phyloP scores from a whole-genome alignment of 1,140 invertebrate genomes.

The Idris sp. region DNA sequence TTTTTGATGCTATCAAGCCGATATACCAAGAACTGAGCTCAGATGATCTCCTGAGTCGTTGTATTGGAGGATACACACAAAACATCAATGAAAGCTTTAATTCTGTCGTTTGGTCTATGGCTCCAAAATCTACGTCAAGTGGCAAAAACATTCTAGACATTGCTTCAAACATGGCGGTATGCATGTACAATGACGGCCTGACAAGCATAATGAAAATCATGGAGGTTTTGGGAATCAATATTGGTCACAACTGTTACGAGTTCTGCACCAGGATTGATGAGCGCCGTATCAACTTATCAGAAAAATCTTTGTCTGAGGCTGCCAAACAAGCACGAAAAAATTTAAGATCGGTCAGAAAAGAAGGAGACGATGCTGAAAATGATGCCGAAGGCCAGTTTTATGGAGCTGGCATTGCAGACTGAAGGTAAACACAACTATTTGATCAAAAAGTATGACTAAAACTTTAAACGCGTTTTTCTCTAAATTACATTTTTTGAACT shows the following conservation, averaged over 20 bases:
- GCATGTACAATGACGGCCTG: not conserved
- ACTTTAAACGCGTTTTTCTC: slow-evolving; percentile 1
- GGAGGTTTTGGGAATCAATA: not conserved
- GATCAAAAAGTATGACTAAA: not conserved
- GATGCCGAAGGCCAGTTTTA: not conserved
- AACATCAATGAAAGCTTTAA: not conserved
- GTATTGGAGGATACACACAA: not conserved
- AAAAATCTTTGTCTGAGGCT: too few relatives aligned
- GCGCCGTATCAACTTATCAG: too few relatives aligned
- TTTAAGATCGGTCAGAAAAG: too few relatives aligned
- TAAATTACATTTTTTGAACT: slow-evolving; percentile 4
- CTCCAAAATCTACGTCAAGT: too few relatives aligned
- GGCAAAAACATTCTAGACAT: not conserved
- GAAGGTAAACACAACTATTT: not conserved
- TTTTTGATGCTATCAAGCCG: too few relatives aligned
- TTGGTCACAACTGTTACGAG: not conserved
- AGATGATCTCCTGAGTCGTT: too few relatives aligned
- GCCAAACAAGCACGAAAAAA: too few relatives aligned
- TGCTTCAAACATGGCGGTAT: not conserved
- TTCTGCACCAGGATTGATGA: too few relatives aligned
- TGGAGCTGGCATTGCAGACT: too few relatives aligned
- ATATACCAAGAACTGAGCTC: too few relatives aligned
- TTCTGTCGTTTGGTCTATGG: not conserved
- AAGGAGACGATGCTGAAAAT: too few relatives aligned
- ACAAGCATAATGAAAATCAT: not conserved